A percentile compares a stretch with the other conserved stretches of the same genome.
Evolutionary conservation across 2,113 vertebrate species (phyloP).

Genomic region (Motacilla alba): DNA sequence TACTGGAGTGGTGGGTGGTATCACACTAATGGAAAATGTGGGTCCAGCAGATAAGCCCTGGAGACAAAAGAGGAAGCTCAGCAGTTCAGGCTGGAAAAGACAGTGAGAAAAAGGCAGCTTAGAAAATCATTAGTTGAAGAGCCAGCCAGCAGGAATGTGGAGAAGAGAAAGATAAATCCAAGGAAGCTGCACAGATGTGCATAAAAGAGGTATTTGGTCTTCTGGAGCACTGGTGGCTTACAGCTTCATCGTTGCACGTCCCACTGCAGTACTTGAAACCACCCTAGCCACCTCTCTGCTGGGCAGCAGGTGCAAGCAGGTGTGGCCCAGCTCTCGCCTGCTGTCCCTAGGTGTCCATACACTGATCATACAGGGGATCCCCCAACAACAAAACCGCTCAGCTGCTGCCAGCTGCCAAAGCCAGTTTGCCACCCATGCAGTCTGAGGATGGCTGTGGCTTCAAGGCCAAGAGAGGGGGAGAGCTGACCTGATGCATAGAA

Average conservation of each 20-base stretch:
- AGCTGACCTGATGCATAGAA: rapidly evolving
- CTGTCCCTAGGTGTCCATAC: neutral
- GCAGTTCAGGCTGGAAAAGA: neutral
- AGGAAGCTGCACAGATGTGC: neutral
- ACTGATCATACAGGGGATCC: rapidly evolving
- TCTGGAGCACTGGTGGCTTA: neutral
- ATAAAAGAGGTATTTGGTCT: neutral
- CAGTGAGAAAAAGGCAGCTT: neutral
- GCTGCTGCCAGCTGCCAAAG: neutral
- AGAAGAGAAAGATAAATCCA: neutral
- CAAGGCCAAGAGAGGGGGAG: rapidly evolving
- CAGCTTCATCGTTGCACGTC: rapidly evolving
- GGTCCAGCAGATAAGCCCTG: neutral
- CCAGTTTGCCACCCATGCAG: neutral
- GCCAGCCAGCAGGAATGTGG: neutral
- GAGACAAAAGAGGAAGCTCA: neutral
- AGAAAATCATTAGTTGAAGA: neutral
- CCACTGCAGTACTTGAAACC: neutral
- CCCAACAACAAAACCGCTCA: neutral
- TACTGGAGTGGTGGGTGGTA: neutral
- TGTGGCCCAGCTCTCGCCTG: rapidly evolving
- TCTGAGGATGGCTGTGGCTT: rapidly evolving
- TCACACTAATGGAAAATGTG: neutral
- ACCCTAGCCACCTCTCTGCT: neutral
- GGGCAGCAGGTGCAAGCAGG: neutral